These are phyloP conservation scores for Percina caprodes DNA, from an alignment of 2,113 vertebrate genomes.

Conservation along the genomic window DNA sequence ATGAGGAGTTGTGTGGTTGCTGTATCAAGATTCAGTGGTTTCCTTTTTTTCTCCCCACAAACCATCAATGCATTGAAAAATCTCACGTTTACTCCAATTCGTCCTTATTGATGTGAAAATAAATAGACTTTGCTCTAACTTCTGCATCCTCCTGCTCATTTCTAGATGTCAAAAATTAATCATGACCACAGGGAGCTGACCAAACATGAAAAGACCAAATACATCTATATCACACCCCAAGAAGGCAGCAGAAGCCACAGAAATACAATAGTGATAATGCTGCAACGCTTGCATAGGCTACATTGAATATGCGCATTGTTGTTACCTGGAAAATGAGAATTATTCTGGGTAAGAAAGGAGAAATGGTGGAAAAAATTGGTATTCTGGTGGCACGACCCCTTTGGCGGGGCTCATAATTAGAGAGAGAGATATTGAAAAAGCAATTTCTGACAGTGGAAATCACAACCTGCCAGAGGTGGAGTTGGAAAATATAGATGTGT, in stretches of 20 bases:
- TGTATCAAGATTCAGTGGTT: constrained; percentile 74
- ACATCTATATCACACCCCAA: constrained; percentile 15
- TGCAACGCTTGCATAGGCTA: constrained; percentile 3
- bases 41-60: constrained; percentile 65
- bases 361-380: constrained; percentile 80
- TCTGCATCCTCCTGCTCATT: constrained; percentile 42
- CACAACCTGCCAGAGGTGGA: constrained; percentile 86
- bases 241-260: background rate
- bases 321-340: constrained; percentile 58
- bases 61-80: constrained; percentile 53
- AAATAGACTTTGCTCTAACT: constrained; percentile 40
- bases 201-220: constrained; percentile 8
- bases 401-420: constrained; percentile 86
- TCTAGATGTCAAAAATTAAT: constrained; percentile 45
- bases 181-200: constrained; percentile 31
- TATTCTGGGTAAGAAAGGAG: constrained; percentile 62
- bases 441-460: constrained; percentile 87
- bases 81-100: constrained; percentile 32
- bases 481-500: constrained; percentile 81
- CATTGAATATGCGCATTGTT: constrained; percentile 43
- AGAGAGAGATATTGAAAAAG: constrained; percentile 86
- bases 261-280: constrained; percentile 9
- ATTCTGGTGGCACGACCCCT: constrained; percentile 83
- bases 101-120: constrained; percentile 49
- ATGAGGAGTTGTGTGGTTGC: constrained; percentile 67